Conservation (phyloP, 2,888 invertebrate species). For the Vanessa cardui region DNA sequence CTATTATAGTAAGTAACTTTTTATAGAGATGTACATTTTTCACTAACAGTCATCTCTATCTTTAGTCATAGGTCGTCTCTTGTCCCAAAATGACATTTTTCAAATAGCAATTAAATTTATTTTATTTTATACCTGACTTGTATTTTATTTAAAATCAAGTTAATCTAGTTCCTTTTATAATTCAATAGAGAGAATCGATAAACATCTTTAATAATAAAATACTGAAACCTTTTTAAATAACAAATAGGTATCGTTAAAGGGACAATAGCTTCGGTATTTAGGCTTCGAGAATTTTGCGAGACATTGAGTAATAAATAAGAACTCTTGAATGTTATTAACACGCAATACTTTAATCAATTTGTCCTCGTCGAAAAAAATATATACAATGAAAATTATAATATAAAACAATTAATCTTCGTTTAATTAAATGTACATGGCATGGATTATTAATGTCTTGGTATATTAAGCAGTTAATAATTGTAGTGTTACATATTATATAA, state of each 20-base stretch:
- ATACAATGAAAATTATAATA: slow-evolving; percentile 15
- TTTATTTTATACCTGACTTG: too few species aligned
- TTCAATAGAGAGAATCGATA: neutral
- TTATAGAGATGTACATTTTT: too few species aligned
- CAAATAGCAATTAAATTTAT: too few species aligned
- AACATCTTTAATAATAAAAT: neutral
- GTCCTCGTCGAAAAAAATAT: neutral
- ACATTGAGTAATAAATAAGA: slow-evolving; percentile 48
- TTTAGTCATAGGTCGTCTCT: too few species aligned
- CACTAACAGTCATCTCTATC: too few species aligned
- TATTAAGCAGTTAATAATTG: neutral
- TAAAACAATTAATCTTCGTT: slow-evolving; percentile 17
- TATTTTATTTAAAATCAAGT: too few species aligned
- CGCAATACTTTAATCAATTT: slow-evolving; percentile 43
- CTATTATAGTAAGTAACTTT: too few species aligned
- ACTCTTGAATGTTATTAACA: slow-evolving; percentile 39
- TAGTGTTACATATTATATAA: slow-evolving; percentile 7
- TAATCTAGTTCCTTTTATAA: neutral
- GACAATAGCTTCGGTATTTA: slow-evolving; percentile 50
- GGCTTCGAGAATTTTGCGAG: slow-evolving; percentile 45
- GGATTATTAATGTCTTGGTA: neutral
- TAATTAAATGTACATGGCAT: slow-evolving; percentile 18
- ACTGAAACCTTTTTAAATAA: neutral
- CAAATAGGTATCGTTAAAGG: slow-evolving; percentile 33
- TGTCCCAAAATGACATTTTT: too few species aligned